phyloP scores from a whole-genome alignment of 2,888 invertebrate species.

The Spisula subtruncata region DNA sequence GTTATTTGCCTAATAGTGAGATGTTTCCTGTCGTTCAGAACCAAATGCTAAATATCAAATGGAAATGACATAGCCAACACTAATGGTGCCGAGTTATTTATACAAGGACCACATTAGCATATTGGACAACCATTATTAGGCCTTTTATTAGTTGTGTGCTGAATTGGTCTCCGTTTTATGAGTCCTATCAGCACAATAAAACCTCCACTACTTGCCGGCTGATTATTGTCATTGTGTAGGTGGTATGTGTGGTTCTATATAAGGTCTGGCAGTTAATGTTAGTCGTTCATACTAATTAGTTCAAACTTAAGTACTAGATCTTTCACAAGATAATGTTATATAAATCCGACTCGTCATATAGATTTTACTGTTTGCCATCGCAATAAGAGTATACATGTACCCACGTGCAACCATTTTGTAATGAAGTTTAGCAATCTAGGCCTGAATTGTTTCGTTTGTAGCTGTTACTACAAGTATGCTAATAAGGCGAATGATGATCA shows the following conservation, averaged over 20 bases:
- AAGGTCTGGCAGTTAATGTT: neutral
- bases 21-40: neutral
- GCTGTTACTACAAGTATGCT: too few species aligned
- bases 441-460: too few species aligned
- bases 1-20: neutral
- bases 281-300: too few species aligned
- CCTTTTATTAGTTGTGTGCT: slow-evolving; percentile 23
- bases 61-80: neutral
- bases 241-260: neutral
- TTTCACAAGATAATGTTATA: too few species aligned
- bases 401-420: too few species aligned
- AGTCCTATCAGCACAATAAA: slow-evolving; percentile 20
- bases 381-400: too few species aligned
- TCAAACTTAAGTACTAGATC: too few species aligned
- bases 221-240: neutral
- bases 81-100: neutral
- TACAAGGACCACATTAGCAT: slow-evolving; percentile 7
- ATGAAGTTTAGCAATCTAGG: too few species aligned
- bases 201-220: slow-evolving; percentile 10
- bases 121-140: neutral
- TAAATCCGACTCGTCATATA: too few species aligned
- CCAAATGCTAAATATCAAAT: neutral
- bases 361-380: too few species aligned
- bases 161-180: slow-evolving; percentile 23
- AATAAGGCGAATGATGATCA: too few species aligned